phyloP scores from a whole-genome alignment of 2,113 vertebrate species.

The Orycteropus afer region DNA sequence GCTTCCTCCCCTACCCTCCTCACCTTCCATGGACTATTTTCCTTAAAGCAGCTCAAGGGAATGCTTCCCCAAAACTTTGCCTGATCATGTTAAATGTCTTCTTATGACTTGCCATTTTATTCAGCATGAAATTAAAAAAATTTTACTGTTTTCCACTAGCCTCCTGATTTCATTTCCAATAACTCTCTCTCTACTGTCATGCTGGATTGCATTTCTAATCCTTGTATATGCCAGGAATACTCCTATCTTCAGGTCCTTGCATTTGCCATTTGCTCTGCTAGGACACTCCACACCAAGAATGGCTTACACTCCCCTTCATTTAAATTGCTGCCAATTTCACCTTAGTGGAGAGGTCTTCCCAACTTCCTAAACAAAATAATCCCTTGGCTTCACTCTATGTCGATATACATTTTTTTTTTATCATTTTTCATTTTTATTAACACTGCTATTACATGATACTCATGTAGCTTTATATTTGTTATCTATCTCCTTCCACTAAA shows the following conservation, averaged over 20 bases:
- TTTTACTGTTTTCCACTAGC: not conserved
- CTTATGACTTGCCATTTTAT: not conserved
- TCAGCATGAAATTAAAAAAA: not conserved
- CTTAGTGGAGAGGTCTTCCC: not conserved
- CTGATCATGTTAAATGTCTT: not conserved
- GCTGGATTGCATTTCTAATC: too few species aligned
- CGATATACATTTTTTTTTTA: not conserved
- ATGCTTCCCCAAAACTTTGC: not conserved
- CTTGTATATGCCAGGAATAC: not conserved
- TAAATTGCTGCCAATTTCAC: not conserved
- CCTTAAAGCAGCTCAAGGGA: not conserved
- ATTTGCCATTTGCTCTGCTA: not conserved
- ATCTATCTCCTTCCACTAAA: not conserved
- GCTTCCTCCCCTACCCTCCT: not conserved
- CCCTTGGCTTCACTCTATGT: not conserved
- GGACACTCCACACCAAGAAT: not conserved
- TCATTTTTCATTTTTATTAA: not conserved
- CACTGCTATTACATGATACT: not conserved
- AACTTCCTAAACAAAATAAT: not conserved
- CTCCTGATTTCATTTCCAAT: not conserved
- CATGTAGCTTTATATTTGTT: not conserved
- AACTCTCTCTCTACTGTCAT: not conserved
- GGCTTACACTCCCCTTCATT: not conserved
- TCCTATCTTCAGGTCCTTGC: not conserved
- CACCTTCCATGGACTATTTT: not conserved